A percentile compares a stretch with the other conserved stretches of the same genome.
These are phyloP conservation scores for Synanthedon tipuliformis DNA, from an alignment of 2,888 invertebrate species.

Conservation along the genomic window DNA sequence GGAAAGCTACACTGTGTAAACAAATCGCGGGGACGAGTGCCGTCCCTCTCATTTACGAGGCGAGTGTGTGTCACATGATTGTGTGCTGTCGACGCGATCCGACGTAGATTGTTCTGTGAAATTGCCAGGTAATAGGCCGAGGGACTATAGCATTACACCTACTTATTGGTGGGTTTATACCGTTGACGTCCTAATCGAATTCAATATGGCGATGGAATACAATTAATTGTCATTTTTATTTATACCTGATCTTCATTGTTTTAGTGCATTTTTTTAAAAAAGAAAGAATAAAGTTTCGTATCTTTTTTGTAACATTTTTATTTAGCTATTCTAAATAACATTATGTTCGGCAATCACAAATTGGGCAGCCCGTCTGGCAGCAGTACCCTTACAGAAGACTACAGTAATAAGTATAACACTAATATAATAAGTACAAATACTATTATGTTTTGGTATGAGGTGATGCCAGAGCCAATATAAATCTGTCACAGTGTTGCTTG, in stretches of 20 bases:
- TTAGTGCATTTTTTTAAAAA: too few relatives aligned
- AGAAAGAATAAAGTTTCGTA: background rate
- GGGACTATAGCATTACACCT: constrained; percentile 66
- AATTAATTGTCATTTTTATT: background rate
- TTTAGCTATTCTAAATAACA: too few relatives aligned
- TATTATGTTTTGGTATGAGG: too few relatives aligned
- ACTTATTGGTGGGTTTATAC: constrained; percentile 61
- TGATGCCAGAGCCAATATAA: too few relatives aligned
- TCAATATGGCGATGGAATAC: constrained; percentile 41
- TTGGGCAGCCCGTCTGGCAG: too few relatives aligned
- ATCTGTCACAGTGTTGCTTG: too few relatives aligned
- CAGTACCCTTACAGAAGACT: too few relatives aligned
- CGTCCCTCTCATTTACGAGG: constrained; percentile 56
- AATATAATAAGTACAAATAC: too few relatives aligned
- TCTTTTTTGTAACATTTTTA: too few relatives aligned
- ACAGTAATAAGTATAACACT: too few relatives aligned
- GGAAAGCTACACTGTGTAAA: constrained; percentile 69
- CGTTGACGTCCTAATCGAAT: constrained; percentile 59
- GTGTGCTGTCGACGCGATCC: constrained; percentile 59
- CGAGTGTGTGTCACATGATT: constrained; percentile 53
- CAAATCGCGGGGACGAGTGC: constrained; percentile 58
- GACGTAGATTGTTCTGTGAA: constrained; percentile 68
- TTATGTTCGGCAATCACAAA: too few relatives aligned
- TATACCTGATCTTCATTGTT: background rate
- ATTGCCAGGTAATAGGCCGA: constrained; percentile 70